These are phyloP conservation scores for Telmatochromis sp. DNA, from an alignment of 2,113 vertebrate species.

Conservation along the genomic window DNA sequence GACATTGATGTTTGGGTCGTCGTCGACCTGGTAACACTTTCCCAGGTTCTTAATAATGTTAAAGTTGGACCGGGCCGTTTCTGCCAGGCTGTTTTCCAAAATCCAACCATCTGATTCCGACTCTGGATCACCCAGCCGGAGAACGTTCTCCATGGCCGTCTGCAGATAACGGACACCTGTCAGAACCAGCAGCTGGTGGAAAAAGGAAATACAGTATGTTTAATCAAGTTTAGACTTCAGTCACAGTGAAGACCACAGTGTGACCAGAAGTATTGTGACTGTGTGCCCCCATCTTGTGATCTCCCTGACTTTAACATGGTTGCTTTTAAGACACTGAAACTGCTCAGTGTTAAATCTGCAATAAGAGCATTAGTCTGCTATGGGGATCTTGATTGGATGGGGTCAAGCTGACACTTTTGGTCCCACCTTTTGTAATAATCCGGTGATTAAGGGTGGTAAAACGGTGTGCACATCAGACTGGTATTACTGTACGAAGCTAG, in stretches of 20 bases:
- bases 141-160: slow-evolving; percentile 83
- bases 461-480: not conserved
- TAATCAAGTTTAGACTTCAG: not conserved
- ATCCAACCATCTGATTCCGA: slow-evolving; percentile 82
- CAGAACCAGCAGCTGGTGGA: slow-evolving; percentile 74
- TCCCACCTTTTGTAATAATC: not conserved
- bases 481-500: not conserved
- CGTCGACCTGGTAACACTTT: slow-evolving; percentile 80
- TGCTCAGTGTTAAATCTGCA: not conserved
- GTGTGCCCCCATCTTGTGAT: not conserved
- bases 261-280: not conserved
- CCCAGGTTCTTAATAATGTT: slow-evolving; percentile 81
- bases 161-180: slow-evolving; percentile 85
- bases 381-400: not conserved
- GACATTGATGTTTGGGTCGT: slow-evolving; percentile 75
- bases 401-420: not conserved
- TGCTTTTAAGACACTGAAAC: not conserved
- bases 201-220: not conserved
- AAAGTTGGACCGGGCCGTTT: slow-evolving; percentile 80
- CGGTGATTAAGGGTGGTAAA: not conserved
- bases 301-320: not conserved
- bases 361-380: not conserved
- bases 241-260: not conserved
- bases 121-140: slow-evolving; percentile 74
- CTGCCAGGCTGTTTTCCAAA: slow-evolving; percentile 79